Percentiles rank a stretch among this genome's conserved stretches.
Evolutionary conservation across 2,888 invertebrate species (phyloP).

Genomic region (Drosophila tripunctata): DNA sequence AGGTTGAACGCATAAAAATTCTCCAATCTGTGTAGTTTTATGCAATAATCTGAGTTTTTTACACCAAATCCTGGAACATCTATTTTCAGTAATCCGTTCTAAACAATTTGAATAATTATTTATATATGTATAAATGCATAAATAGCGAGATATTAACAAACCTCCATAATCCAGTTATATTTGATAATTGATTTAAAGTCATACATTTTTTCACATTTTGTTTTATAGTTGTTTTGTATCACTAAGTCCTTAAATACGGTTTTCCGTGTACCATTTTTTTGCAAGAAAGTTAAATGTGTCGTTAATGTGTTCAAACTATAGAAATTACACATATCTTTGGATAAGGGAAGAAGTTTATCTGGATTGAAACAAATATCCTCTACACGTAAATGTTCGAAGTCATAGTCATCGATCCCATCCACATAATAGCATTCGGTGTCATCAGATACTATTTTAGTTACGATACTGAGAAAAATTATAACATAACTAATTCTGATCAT

Average conservation of each 20-base stretch:
- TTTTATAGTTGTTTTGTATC: background rate
- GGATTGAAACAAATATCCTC: conserved; percentile 5
- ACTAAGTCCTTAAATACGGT: background rate
- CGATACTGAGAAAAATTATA: background rate
- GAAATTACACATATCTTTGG: background rate
- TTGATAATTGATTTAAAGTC: background rate
- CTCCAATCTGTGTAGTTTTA: background rate
- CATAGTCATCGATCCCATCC: background rate
- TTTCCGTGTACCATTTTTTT: background rate
- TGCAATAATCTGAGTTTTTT: background rate
- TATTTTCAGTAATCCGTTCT: background rate
- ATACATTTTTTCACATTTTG: background rate
- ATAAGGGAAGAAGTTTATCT: background rate
- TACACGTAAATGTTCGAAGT: background rate
- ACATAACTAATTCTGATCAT: background rate
- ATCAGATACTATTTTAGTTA: background rate
- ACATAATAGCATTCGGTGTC: background rate
- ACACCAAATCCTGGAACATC: background rate
- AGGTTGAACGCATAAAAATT: background rate
- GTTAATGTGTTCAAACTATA: background rate
- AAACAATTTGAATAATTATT: background rate
- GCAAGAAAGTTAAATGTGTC: background rate
- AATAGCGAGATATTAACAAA: background rate
- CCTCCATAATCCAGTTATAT: background rate
- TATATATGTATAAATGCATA: background rate